Evolutionary conservation across 2,113 vertebrate genomes (phyloP), one percentile per base, ranked within the genome.

Genomic region (Prunella himalayana): DNA sequence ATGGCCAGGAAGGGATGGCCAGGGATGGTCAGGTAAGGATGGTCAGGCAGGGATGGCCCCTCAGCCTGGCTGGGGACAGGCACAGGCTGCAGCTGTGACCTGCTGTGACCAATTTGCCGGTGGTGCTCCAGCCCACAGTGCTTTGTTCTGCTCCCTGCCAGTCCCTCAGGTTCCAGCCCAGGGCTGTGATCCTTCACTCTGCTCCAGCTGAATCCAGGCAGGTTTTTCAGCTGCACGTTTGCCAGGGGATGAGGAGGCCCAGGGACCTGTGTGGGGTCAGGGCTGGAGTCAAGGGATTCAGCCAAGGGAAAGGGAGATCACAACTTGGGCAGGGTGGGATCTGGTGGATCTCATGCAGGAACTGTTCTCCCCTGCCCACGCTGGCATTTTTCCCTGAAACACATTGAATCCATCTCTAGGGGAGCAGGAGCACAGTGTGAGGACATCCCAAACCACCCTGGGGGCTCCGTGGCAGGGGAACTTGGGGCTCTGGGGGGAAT

Each of bases 401-500:
- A 9, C 41, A 5, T 0, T 27, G 44, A 16, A 28, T 49, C 76
- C 53, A 13, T n/a, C 63, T 41, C 72, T 50, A 13, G 50, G 68
- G 37, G 60, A 71, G 28, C 15, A 50, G 53, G 41, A 91, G 23
- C 31, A 7, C 0, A 0, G 22, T 14, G 31, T 6, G 16, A 71
- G 75, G 20, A 30, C 22, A 41, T n/a, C 79, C 31, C 59, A 21
- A 37, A 4, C 14, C 37, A 14, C 16, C 13, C 5, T 21, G 27
- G 45, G 33, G 54, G 11, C 23, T 82, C 25, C 10, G 44, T 37
- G 27, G 13, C 2, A 4, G 51, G 6, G 5, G 11, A n/a, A 11
- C 21, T 60, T 0, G 0, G 33, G 13, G 15, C 0, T 0, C 2
- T 63, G 72, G 27, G 13, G 7, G 8, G 10, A 41, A 71, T 49